These are phyloP conservation scores for Argyra leucocephala DNA, from an alignment of 2,888 invertebrate genomes.

Conservation along the genomic window DNA sequence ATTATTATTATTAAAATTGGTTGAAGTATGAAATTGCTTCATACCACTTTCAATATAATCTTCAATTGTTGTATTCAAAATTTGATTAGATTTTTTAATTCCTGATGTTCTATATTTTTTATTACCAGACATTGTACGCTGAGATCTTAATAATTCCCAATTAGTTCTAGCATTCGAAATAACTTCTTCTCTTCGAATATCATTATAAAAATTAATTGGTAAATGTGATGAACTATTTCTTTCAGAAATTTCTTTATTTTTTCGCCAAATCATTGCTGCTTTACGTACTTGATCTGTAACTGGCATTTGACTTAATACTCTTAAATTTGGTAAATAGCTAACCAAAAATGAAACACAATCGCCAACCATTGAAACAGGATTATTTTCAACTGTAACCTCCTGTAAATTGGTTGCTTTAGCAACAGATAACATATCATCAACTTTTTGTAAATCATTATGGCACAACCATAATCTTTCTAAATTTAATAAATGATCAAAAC, in stretches of 20 bases:
- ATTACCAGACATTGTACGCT: constrained; percentile 35
- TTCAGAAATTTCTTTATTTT: constrained; percentile 61
- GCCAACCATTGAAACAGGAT: constrained; percentile 69
- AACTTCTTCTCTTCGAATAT: constrained; percentile 65
- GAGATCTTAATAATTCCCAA: constrained; percentile 69
- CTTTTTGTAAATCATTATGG: constrained; percentile 51
- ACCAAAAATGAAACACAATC: constrained; percentile 75
- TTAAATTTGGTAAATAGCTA: constrained; percentile 65
- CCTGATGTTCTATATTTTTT: constrained; percentile 10
- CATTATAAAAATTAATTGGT: constrained; percentile 47
- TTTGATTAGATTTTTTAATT: background rate
- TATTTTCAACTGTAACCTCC: constrained; percentile 79
- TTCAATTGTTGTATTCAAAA: background rate
- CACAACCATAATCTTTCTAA: constrained; percentile 51
- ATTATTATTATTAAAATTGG: background rate
- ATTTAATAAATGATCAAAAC: constrained; percentile 68
- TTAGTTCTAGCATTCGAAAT: constrained; percentile 80
- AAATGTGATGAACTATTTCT: constrained; percentile 39
- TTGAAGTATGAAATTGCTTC: background rate
- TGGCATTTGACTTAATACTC: constrained; percentile 65
- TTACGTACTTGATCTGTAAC: constrained; percentile 68
- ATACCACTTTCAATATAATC: background rate
- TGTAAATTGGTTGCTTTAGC: constrained; percentile 65
- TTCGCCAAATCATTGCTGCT: constrained; percentile 71
- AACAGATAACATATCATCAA: constrained; percentile 77